Conservation (phyloP, 1,140 invertebrate genomes). For the Cotesia chilonis region DNA sequence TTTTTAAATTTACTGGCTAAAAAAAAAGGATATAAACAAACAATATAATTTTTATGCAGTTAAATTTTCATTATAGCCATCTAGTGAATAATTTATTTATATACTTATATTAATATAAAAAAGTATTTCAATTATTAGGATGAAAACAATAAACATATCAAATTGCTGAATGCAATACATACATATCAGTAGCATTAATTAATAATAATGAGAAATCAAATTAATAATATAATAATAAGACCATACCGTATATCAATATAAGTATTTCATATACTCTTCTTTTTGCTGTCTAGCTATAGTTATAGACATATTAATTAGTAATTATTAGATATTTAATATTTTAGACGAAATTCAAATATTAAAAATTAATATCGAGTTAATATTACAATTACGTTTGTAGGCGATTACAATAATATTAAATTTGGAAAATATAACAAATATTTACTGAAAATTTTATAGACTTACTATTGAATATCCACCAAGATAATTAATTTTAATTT, state of each 20-base stretch:
- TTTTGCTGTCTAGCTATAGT: background rate
- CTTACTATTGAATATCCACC: no score
- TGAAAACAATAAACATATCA: conserved; percentile 33
- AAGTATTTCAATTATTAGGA: conserved; percentile 12
- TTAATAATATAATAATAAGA: conserved; percentile 15
- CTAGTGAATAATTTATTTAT: no score
- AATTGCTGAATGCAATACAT: conserved; percentile 21
- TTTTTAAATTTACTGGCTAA: background rate
- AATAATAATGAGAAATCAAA: conserved; percentile 14
- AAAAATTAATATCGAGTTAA: background rate
- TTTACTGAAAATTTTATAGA: no score
- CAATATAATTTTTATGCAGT: background rate
- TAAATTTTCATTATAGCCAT: no score
- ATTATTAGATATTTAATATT: no score
- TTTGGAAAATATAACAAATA: background rate
- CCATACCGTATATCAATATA: background rate
- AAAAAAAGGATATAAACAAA: conserved; percentile 5
- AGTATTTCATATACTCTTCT: conserved; percentile 4
- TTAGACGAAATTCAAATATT: background rate
- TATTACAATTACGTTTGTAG: no score
- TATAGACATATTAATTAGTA: no score
- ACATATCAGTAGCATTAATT: conserved; percentile 29
- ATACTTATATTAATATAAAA: no score
- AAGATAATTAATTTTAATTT: background rate
- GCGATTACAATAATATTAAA: background rate